Conservation (phyloP, 2,113 vertebrate genomes). For the Xiphias gladius region DNA sequence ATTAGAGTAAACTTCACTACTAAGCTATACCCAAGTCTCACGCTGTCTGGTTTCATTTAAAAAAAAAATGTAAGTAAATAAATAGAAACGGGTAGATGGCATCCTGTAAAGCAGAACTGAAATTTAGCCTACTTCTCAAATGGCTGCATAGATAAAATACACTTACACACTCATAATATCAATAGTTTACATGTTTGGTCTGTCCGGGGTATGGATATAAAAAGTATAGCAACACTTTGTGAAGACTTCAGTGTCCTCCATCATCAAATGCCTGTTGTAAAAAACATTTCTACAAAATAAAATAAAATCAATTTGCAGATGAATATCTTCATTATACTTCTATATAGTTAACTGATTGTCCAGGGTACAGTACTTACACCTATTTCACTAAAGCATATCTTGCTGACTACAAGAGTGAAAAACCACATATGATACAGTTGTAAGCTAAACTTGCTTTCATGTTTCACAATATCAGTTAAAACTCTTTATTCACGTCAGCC, state of each 20-base stretch:
- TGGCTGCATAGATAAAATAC: not conserved
- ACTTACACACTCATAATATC: conserved; percentile 41
- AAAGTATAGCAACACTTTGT: not conserved
- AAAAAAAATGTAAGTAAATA: not conserved
- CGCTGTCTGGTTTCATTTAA: not conserved
- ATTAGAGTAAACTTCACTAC: not conserved
- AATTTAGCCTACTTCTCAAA: conserved; percentile 35
- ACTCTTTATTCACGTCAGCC: not conserved
- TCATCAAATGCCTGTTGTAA: not conserved
- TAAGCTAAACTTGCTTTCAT: not conserved
- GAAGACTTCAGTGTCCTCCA: not conserved
- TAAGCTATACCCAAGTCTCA: not conserved
- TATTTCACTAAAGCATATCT: not conserved
- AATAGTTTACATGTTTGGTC: not conserved
- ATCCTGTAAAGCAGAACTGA: conserved; percentile 49
- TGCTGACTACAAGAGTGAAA: conserved; percentile 16
- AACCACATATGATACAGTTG: conserved; percentile 7
- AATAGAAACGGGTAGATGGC: not conserved
- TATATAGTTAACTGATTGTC: not conserved
- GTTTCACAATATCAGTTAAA: conserved; percentile 4
- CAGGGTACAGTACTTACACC: too few species aligned
- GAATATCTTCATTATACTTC: not conserved
- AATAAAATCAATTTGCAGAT: not conserved
- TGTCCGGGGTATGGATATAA: not conserved
- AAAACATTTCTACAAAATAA: not conserved